Conservation (phyloP, 2,113 vertebrate species). For the Anseranas semipalmata region DNA sequence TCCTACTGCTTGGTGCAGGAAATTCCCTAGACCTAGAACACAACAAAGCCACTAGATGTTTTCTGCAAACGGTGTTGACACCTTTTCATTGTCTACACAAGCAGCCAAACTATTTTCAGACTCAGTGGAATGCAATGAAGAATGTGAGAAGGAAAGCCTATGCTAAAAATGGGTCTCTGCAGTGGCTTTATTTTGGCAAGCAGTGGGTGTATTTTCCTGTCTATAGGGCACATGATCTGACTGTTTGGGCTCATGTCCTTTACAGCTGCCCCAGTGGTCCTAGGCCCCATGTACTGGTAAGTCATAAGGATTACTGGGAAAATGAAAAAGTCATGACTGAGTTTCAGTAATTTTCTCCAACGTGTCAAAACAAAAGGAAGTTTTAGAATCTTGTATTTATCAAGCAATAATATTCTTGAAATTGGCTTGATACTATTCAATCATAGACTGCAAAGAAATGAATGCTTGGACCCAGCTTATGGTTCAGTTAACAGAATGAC, state of each 20-base stretch:
- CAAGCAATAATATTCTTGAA: background rate
- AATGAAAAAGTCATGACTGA: background rate
- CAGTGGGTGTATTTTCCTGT: too few species aligned
- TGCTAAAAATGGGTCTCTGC: background rate
- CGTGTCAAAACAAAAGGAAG: background rate
- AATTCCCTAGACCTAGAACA: background rate
- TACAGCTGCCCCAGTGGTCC: background rate
- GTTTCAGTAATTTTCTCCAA: background rate
- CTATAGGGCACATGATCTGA: background rate
- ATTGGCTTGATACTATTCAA: background rate
- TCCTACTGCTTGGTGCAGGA: background rate
- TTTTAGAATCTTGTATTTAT: background rate
- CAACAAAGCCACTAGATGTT: background rate
- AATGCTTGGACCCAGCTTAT: background rate
- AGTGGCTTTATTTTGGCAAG: background rate
- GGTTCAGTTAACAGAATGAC: background rate
- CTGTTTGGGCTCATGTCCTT: background rate
- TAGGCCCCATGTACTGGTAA: background rate
- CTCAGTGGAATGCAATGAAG: background rate
- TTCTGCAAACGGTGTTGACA: background rate
- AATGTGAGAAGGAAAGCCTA: background rate
- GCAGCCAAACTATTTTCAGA: background rate
- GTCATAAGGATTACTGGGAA: background rate
- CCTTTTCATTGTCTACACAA: background rate
- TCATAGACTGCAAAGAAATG: background rate